These are phyloP conservation scores for Leucoraja ocellata DNA, from an alignment of 2,797 vertebrate genomes.

Conservation along the genomic window DNA sequence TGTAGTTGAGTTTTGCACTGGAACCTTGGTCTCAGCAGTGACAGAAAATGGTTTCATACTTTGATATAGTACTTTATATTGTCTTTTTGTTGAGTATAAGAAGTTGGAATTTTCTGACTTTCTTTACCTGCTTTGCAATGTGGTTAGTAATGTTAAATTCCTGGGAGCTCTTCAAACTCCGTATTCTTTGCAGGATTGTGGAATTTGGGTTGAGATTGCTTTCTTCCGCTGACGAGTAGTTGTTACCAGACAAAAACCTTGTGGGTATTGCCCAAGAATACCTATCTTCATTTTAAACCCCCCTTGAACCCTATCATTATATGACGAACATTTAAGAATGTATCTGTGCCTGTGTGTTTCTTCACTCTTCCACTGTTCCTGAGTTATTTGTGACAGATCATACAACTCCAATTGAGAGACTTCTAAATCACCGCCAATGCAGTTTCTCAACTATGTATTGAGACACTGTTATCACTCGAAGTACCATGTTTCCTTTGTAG, in stretches of 20 bases:
- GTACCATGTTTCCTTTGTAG: neutral
- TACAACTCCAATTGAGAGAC: neutral
- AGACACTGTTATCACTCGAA: neutral
- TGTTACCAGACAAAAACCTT: neutral
- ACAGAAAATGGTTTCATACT: neutral
- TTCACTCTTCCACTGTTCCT: constrained; percentile 7
- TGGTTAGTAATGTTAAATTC: neutral
- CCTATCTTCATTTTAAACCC: neutral
- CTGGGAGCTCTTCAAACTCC: neutral
- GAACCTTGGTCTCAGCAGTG: neutral
- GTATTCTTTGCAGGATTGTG: neutral
- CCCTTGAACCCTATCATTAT: neutral
- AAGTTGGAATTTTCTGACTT: neutral
- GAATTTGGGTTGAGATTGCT: neutral
- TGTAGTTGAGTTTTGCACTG: neutral
- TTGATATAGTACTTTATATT: neutral
- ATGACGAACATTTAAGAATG: neutral
- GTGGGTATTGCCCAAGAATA: neutral
- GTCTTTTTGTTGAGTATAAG: constrained; percentile 1
- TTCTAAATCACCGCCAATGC: neutral
- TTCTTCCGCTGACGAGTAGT: neutral
- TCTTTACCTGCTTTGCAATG: neutral
- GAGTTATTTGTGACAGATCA: neutral
- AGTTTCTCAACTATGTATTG: neutral
- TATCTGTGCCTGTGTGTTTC: neutral